Evolutionary conservation across 2,113 vertebrate species (phyloP), one percentile per base, ranked within the genome.

Genomic region (Terrapene triunguis): DNA sequence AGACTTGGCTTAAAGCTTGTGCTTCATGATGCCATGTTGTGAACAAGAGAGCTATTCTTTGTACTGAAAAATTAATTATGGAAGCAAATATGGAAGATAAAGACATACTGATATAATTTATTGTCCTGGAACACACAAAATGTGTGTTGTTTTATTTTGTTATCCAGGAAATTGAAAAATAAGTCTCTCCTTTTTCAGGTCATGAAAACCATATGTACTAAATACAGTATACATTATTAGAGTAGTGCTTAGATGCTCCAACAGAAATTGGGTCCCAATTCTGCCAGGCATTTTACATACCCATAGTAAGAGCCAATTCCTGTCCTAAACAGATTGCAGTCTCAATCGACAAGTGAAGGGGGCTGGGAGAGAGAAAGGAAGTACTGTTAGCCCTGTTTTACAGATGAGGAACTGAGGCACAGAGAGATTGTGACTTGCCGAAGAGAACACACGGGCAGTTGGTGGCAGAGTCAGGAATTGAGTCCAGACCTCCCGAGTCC

Each of bases 31-130:
- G 90, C 5, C 44, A 27, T 76, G 13, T 12, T 8, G 4, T 6
- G 81, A 93, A 92, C 92, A 93, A 83, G 89, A 51, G 65, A 32
- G 24, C 48, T 29, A 87, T 95, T 96, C 48, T 62, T 80, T 79
- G 29, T 29, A 44, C 50, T 19, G 1, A 5, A 21, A 78, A 44
- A 54, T 94, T 54, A 91, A 94, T 94, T 94, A 42, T 44, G 59
- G 79, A n/a, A 89, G 78, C 47, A 95, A 84, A 87, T 91, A 89
- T 74, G 74, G 83, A 79, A 93, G 74, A 32, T 12, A 65, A 81
- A 80, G 76, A 5, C 25, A 22, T 86, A 72, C 29, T 25, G 35
- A 38, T 72, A 3, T 74, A 42, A 1, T 8, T 80, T 72, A 47
- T 80, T 38, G 10, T 55, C 83, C 19, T 47, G 2, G 24, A 91